Base-by-base conservation (phyloP, 2,797 vertebrate species). In the Sebastes melanostomus region DNA sequence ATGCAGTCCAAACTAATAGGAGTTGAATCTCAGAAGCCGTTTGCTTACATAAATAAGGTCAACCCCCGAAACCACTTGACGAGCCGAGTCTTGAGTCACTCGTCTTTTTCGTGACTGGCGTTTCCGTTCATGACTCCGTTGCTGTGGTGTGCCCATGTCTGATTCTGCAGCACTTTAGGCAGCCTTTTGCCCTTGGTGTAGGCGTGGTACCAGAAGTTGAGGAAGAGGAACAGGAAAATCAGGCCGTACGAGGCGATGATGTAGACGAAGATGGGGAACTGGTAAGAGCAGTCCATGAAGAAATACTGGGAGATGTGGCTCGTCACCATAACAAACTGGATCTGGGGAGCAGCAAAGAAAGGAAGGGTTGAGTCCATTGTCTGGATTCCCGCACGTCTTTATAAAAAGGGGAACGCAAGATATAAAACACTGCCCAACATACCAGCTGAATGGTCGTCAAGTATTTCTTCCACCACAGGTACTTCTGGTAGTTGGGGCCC, bases 401-500 rank as follows among this genome's bases (percentile, higher is more conserved):
- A 22, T 22, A 14, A 36, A 30, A 9, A n/a, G 6, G 8, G 58
- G 8, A 54, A 30, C 20, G 27, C 20, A 8, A 29, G 13, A 50
- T 20, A 20, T 20, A 50, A 50, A 34, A 2, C 1, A 32, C 8
- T 6, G 58, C 8, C 38, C 61, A 83, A 96, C 97, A 80, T 91
- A 99, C 98, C 88, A 99, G 96, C 88, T 99, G 98, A 83, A 99
- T 96, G 67, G 96, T 94, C 4, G 98, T 99, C 92, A 99, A 95
- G 89, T 99, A 94, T 77, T 99, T 99, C 93, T 99, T 99, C 98
- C 98, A 99, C 98, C 98, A 99, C 68, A 99, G 88, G 76, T 96
- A 98, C 88, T 97, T 98, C 89, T 97, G 95, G 91, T 97, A 99
- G 22, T 88, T 92, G 63, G 98, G 98, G 55, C 98, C 98, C 96